These are phyloP conservation scores for Uropsilus gracilis DNA, from an alignment of 2,113 vertebrate genomes.

Conservation along the genomic window DNA sequence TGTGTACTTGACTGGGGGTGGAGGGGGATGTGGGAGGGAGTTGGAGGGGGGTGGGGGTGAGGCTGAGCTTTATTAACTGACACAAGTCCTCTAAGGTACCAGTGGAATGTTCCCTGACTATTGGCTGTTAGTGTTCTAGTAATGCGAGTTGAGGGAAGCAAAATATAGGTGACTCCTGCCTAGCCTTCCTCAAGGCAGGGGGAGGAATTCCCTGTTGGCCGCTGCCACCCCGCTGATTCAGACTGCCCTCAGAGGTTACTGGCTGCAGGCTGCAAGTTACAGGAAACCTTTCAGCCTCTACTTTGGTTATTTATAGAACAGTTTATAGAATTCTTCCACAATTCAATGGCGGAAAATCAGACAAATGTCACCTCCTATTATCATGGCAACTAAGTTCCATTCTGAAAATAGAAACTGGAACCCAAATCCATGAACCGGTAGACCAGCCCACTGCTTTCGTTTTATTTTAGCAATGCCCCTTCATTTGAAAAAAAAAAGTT, in stretches of 20 bases:
- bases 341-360: conserved; percentile 67
- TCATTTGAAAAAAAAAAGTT: background rate
- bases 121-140: conserved; percentile 51
- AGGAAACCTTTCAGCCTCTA: conserved; percentile 78
- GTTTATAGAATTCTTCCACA: conserved; percentile 78
- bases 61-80: conserved; percentile 65
- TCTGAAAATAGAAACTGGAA: conserved; percentile 77
- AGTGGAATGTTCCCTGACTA: conserved; percentile 42
- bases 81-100: conserved; percentile 28
- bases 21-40: too few species aligned
- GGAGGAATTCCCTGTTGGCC: conserved; percentile 43
- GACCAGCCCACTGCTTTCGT: background rate
- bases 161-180: conserved; percentile 56
- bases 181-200: conserved; percentile 53
- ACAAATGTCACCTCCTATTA: conserved; percentile 80
- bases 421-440: conserved; percentile 32
- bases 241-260: conserved; percentile 67
- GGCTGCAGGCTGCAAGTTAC: conserved; percentile 73
- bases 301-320: conserved; percentile 80
- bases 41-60: too few species aligned
- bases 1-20: conserved; percentile 49
- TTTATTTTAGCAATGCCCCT: conserved; percentile 18
- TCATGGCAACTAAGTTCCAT: conserved; percentile 67
- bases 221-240: conserved; percentile 79
- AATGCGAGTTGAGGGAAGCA: conserved; percentile 62